A percentile compares a stretch with the other conserved stretches of the same genome.
Conservation (phyloP, 2,113 vertebrate genomes). For the Elachura formosa region DNA sequence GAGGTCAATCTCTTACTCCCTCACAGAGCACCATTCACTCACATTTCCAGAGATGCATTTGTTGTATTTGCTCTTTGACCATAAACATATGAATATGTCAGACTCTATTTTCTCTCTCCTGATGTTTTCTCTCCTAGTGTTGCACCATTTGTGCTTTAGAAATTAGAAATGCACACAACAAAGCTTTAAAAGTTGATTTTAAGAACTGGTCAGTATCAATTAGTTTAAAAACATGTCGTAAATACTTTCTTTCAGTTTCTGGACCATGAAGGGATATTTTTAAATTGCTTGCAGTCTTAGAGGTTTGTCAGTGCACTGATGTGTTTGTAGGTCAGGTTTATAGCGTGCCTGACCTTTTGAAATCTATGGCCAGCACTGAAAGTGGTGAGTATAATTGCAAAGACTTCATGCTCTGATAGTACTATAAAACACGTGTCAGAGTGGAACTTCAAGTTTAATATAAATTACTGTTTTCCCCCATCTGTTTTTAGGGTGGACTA, state of each 20-base stretch:
- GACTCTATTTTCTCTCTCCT: neutral
- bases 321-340: neutral
- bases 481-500: slow-evolving; percentile 73
- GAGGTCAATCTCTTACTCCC: neutral
- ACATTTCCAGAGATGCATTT: neutral
- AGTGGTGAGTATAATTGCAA: neutral
- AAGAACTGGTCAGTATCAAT: neutral
- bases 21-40: neutral
- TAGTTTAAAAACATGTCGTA: neutral
- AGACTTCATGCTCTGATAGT: neutral
- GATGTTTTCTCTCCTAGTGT: neutral
- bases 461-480: neutral
- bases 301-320: neutral
- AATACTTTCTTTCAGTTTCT: neutral
- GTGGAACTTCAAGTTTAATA: neutral
- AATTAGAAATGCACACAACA: neutral
- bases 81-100: neutral
- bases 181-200: neutral
- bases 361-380: neutral
- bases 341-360: neutral
- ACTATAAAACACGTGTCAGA: neutral
- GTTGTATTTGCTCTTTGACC: neutral
- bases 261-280: neutral
- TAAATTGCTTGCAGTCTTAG: neutral
- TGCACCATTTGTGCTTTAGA: neutral